Evolutionary conservation across 2,888 invertebrate genomes (phyloP).

Genomic region (Pherbina coryleti): DNA sequence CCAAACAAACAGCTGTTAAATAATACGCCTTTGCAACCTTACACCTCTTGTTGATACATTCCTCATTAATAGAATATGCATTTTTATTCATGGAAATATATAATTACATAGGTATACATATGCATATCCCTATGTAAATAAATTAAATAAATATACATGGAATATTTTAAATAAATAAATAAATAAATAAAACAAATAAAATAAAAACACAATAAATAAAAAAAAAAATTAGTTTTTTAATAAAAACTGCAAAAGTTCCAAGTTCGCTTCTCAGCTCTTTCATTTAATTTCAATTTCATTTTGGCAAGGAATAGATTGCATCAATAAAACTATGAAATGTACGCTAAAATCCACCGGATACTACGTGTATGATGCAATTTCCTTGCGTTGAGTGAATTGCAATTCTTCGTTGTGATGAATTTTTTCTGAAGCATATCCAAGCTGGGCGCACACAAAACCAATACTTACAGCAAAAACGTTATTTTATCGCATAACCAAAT

Average conservation of each 20-base stretch:
- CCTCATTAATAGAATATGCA: too few relatives aligned
- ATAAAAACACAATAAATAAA: not conserved
- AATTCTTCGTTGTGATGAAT: not conserved
- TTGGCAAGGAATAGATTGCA: not conserved
- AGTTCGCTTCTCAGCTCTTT: conserved; percentile 14
- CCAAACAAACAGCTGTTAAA: too few relatives aligned
- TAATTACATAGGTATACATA: too few relatives aligned
- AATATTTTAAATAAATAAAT: not conserved
- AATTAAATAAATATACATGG: too few relatives aligned
- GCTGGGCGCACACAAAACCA: not conserved
- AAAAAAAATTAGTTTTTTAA: not conserved
- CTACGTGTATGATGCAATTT: conserved; percentile 33
- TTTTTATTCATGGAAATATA: too few relatives aligned
- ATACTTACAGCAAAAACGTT: not conserved
- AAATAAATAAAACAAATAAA: not conserved
- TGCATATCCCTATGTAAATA: too few relatives aligned
- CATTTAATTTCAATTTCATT: not conserved
- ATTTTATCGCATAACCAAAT: not conserved
- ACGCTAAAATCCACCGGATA: not conserved
- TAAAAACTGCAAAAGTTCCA: not conserved
- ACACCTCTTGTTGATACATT: too few relatives aligned
- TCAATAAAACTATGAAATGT: not conserved
- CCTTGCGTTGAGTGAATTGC: not conserved
- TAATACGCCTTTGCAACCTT: too few relatives aligned
- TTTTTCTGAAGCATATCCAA: not conserved